phyloP scores from a whole-genome alignment of 2,797 vertebrate genomes.

The Hephaestus fuliginosus region DNA sequence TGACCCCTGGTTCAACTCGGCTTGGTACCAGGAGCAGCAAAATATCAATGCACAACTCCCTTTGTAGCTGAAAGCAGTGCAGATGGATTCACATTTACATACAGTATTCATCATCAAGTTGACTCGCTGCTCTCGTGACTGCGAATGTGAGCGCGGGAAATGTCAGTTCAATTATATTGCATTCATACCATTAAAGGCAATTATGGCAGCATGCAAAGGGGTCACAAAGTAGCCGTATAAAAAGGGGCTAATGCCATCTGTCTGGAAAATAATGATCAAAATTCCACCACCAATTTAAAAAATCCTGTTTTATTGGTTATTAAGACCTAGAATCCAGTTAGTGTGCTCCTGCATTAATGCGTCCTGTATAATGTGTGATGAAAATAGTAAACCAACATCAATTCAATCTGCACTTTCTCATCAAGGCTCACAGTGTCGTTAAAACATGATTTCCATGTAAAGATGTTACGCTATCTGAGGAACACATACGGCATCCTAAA shows the following conservation, averaged over 20 bases:
- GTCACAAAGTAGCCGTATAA: slow-evolving; percentile 44
- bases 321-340: slow-evolving; percentile 68
- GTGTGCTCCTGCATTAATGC: slow-evolving; percentile 58
- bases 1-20: slow-evolving; percentile 78
- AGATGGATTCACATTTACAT: slow-evolving; percentile 64
- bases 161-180: slow-evolving; percentile 72
- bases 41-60: slow-evolving; percentile 70
- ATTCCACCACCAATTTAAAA: slow-evolving; percentile 58
- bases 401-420: slow-evolving; percentile 56
- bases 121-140: slow-evolving; percentile 52
- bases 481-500: slow-evolving; percentile 11
- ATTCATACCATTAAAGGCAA: slow-evolving; percentile 62
- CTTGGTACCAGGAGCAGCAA: slow-evolving; percentile 65
- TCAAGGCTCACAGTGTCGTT: slow-evolving; percentile 12
- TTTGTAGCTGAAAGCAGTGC: slow-evolving; percentile 34
- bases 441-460: slow-evolving; percentile 33
- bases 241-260: slow-evolving; percentile 40
- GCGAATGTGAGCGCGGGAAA: slow-evolving; percentile 54
- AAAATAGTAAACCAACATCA: slow-evolving; percentile 42
- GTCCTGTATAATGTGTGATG: slow-evolving; percentile 35
- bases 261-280: slow-evolving; percentile 67
- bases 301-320: slow-evolving; percentile 61
- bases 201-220: slow-evolving; percentile 61
- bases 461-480: slow-evolving; percentile 8
- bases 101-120: slow-evolving; percentile 56